These are phyloP conservation scores for Cochlearius cochlearius DNA, from an alignment of 2,113 vertebrate genomes.

Conservation along the genomic window DNA sequence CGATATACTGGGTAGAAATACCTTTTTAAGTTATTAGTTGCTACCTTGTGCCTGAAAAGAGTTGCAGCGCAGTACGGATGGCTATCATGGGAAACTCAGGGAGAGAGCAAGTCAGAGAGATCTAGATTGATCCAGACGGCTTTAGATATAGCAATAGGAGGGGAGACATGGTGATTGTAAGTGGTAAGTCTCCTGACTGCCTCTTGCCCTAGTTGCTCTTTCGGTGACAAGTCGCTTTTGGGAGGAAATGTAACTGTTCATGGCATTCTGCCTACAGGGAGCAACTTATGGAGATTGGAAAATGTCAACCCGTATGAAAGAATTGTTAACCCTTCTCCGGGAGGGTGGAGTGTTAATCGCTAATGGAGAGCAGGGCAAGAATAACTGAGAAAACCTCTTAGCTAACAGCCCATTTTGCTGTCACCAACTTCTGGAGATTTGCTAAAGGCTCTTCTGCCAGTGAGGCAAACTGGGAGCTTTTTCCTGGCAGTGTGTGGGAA, in stretches of 20 bases:
- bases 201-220: background rate
- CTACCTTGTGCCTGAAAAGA: background rate
- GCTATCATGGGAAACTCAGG: background rate
- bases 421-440: background rate
- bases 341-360: background rate
- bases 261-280: background rate
- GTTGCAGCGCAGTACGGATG: too few relatives aligned
- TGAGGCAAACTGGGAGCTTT: background rate
- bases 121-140: background rate
- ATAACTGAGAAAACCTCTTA: background rate
- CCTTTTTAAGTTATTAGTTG: background rate
- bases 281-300: background rate
- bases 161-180: background rate
- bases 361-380: background rate
- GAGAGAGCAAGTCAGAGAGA: background rate
- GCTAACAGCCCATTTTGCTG: background rate
- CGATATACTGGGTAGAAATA: background rate
- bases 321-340: background rate
- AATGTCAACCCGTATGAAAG: background rate
- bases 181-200: background rate
- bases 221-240: background rate
- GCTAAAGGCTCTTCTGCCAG: background rate
- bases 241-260: background rate
- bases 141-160: background rate
- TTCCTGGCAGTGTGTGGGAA: rapidly evolving